Base-by-base conservation (phyloP, 2,113 vertebrate species). In the Oncorhynchus gorbuscha region DNA sequence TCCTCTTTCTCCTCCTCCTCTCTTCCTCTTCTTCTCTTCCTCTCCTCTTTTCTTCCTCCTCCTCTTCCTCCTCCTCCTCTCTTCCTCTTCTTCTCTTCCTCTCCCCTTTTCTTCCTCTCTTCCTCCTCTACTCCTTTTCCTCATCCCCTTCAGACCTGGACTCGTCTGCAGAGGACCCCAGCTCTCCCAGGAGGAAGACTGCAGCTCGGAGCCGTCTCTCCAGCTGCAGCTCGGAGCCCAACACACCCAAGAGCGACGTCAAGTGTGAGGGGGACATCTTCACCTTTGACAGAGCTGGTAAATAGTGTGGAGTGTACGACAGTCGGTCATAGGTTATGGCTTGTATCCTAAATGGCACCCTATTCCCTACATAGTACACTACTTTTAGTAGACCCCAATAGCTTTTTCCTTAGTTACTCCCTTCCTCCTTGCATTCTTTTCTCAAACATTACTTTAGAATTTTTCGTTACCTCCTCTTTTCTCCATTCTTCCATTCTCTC, bases 221-320 rank as follows among this genome's bases (percentile, higher is more conserved):
- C 59, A 96, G 95, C 91, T 97, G 96, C 86, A 96, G 96, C 88
- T 97, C 96, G 0, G 96, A 97, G 89, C 96, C 96, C 83, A 97
- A 94, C 92, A 97, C 96, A 2, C 96, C 96, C 12, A 97, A 97
- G 88, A 97, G 96, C 22, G 96, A 93, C 45, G 88, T 95, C 90
- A 97, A 96, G 91, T 97, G 96, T 1, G 96, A 97, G 89, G 96
- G 95, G 2, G 95, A 96, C 71, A 95, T 97, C 91, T 97, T 97
- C 78, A 96, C 95, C 79, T 97, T 96, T 28, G 95, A 96, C 73
- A 91, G 93, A 51, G 84, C 95, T 74, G 95, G 95, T 96, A 80
- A 2, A 61, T 13, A 55, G 13, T 55, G 51, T 45, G 51, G 51
- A 14, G 1, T 18, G 5, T 5, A 4, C 1, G 3, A 18, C 16